phyloP scores from a whole-genome alignment of 1,140 invertebrate genomes.

The Tetranychus urticae region DNA sequence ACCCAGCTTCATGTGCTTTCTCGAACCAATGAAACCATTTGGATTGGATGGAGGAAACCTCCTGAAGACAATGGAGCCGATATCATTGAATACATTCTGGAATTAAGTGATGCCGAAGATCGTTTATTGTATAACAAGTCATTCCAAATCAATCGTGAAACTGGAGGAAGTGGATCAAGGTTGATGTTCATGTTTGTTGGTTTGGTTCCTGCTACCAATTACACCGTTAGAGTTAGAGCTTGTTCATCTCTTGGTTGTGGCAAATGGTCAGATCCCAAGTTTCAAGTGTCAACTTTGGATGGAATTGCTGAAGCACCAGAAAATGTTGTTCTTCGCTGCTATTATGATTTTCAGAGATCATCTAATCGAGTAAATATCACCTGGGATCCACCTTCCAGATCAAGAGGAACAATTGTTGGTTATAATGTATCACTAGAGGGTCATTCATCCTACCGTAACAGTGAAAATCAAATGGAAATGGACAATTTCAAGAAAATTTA shows the following conservation, averaged over 20 bases:
- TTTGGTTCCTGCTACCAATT: conserved; percentile 13
- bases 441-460: conserved; percentile 5
- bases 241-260: conserved; percentile 15
- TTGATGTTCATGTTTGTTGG: conserved; percentile 14
- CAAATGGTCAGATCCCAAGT: conserved; percentile 11
- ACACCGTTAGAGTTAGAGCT: conserved; percentile 14
- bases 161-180: conserved; percentile 7
- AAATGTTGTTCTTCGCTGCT: conserved; percentile 12
- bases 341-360: neutral
- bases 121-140: conserved; percentile 12
- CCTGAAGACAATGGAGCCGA: conserved; percentile 13
- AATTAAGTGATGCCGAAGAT: conserved; percentile 8
- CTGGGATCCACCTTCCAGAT: conserved; percentile 14
- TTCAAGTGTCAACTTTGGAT: conserved; percentile 13
- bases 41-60: conserved; percentile 15
- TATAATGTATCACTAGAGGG: conserved; percentile 14
- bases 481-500: conserved; percentile 9
- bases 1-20: conserved; percentile 14
- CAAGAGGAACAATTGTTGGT: conserved; percentile 12
- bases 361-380: conserved; percentile 11
- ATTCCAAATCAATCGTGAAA: neutral
- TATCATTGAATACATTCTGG: conserved; percentile 13
- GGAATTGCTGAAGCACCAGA: conserved; percentile 13
- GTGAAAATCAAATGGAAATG: conserved; percentile 5
- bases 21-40: conserved; percentile 15